Evolutionary conservation across 2,797 vertebrate genomes (phyloP).

Genomic region (Neosilurus mollespiculum): DNA sequence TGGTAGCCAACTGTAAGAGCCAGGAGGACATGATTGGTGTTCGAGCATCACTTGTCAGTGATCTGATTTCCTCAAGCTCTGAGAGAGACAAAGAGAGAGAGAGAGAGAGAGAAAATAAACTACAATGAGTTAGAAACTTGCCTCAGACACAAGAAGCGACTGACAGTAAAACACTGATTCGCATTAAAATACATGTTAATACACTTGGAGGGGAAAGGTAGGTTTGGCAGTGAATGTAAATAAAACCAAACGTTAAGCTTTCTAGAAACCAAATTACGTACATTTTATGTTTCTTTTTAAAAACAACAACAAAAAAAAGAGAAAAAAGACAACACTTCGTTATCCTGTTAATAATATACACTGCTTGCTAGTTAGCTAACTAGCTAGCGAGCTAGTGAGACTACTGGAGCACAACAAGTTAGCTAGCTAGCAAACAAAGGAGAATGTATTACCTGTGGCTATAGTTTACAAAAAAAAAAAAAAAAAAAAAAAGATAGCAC

Average conservation of each 20-base stretch:
- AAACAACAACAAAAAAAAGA: background rate
- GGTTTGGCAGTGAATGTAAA: background rate
- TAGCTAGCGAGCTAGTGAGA: background rate
- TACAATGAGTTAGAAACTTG: background rate
- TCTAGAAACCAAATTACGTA: background rate
- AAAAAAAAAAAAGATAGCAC: no score
- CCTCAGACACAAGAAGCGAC: constrained; percentile 1
- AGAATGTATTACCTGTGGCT: background rate
- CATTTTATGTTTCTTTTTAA: background rate
- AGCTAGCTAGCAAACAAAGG: constrained; percentile 27
- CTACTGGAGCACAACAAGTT: background rate
- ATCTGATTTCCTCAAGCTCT: background rate
- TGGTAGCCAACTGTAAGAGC: background rate
- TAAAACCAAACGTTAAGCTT: background rate
- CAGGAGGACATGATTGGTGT: background rate
- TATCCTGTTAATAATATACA: no score
- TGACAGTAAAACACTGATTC: background rate
- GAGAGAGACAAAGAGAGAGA: background rate
- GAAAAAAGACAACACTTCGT: background rate
- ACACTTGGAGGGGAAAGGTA: background rate
- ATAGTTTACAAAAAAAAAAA: background rate
- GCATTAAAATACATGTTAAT: background rate
- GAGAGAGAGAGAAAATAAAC: no score
- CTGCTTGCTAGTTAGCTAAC: background rate
- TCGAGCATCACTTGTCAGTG: background rate